A percentile compares a stretch with the other conserved stretches of the same genome.
phyloP scores from a whole-genome alignment of 2,888 invertebrate species.

The Dexiosoma caninum region DNA sequence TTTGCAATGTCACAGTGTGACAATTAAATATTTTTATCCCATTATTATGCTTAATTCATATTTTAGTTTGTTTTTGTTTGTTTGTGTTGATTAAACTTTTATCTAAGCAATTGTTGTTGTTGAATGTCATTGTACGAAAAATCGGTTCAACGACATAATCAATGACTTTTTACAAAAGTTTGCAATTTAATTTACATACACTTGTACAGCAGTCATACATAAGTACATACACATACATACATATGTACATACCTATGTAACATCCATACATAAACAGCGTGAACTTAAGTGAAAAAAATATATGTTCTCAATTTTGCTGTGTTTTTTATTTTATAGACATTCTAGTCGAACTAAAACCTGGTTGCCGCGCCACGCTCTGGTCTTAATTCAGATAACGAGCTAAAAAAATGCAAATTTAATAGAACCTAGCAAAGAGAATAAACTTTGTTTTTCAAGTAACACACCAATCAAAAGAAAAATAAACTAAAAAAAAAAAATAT shows the following conservation, averaged over 20 bases:
- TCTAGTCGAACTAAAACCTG: not conserved
- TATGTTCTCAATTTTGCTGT: constrained; percentile 33
- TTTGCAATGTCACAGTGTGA: constrained; percentile 29
- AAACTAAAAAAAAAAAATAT: not conserved
- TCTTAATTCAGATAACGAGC: not conserved
- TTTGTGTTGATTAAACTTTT: constrained; percentile 2
- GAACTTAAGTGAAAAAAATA: not conserved
- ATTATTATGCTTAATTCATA: not conserved
- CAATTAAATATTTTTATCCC: not conserved
- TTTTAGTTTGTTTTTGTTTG: not conserved
- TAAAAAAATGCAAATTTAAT: constrained; percentile 29
- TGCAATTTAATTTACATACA: constrained; percentile 24
- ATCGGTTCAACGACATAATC: constrained; percentile 67
- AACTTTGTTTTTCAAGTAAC: not conserved
- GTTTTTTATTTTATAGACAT: not conserved
- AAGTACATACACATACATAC: not conserved
- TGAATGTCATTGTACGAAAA: constrained; percentile 67
- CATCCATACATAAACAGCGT: not conserved
- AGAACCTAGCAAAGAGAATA: not conserved
- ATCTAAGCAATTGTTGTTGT: constrained; percentile 12
- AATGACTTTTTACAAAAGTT: constrained; percentile 47
- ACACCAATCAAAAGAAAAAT: not conserved
- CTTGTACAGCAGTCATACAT: not conserved
- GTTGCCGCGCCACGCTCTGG: not conserved
- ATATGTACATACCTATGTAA: not conserved